A percentile compares a stretch with the other conserved stretches of the same genome.
phyloP scores from a whole-genome alignment of 2,113 vertebrate species.

The Corythaeola cristata region DNA sequence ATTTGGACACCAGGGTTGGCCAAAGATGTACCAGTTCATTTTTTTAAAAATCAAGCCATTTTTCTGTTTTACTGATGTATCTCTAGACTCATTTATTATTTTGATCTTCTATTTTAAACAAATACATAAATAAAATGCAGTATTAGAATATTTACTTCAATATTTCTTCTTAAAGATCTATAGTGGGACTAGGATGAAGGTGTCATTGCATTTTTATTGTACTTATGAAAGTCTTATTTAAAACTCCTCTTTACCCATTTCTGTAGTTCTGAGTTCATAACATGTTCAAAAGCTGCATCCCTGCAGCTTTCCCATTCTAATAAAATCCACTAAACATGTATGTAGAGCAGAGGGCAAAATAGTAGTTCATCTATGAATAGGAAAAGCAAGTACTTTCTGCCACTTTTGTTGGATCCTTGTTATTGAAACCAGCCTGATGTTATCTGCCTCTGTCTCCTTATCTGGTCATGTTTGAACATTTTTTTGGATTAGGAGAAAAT shows the following conservation, averaged over 20 bases:
- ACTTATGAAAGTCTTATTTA: background rate
- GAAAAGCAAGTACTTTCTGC: background rate
- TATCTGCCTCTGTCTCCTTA: background rate
- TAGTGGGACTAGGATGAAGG: background rate
- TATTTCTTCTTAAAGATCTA: background rate
- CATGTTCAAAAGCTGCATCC: background rate
- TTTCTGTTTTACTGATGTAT: background rate
- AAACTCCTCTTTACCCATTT: background rate
- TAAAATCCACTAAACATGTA: background rate
- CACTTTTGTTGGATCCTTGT: background rate
- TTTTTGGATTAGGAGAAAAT: slow-evolving; percentile 10
- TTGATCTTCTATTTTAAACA: background rate
- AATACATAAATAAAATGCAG: background rate
- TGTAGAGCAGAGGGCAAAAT: background rate
- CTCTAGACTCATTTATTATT: background rate
- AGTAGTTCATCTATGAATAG: background rate
- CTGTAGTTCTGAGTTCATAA: background rate
- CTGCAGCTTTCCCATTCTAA: background rate
- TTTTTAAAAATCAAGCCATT: background rate
- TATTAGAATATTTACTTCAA: fast-evolving
- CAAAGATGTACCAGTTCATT: background rate
- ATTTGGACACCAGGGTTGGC: background rate
- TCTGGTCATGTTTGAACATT: background rate
- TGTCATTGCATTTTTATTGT: background rate
- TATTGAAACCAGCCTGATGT: background rate